These are phyloP conservation scores for Sesamia inferens DNA, from an alignment of 2,888 invertebrate genomes.

Conservation along the genomic window DNA sequence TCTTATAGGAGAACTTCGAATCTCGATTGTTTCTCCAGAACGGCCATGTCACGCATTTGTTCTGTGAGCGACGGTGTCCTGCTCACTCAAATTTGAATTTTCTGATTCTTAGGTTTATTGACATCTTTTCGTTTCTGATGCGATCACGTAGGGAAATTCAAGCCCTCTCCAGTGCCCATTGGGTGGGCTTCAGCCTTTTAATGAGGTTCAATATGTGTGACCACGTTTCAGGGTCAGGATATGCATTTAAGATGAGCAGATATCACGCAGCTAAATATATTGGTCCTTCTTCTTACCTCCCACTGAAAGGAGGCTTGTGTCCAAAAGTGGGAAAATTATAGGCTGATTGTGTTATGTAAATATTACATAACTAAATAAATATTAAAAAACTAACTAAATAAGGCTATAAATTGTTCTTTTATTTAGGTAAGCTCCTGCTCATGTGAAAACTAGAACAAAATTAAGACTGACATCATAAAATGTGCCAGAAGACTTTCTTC, in stretches of 20 bases:
- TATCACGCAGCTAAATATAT: too few species aligned
- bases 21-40: background rate
- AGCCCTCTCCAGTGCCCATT: background rate
- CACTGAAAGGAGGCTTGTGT: too few species aligned
- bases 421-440: background rate
- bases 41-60: background rate
- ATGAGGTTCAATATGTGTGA: background rate
- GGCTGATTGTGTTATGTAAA: too few species aligned
- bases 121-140: background rate
- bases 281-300: too few species aligned
- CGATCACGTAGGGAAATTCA: background rate
- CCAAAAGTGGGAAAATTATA: too few species aligned
- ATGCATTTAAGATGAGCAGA: too few species aligned
- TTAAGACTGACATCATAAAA: constrained; percentile 27
- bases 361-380: too few species aligned
- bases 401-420: background rate
- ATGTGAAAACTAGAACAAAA: constrained; percentile 19
- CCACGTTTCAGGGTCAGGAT: background rate
- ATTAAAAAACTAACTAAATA: background rate
- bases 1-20: too few species aligned
- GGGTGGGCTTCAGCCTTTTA: background rate
- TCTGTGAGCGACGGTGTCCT: background rate
- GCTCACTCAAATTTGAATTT: background rate
- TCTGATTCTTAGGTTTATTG: background rate
- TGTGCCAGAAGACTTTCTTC: constrained; percentile 46